Evolutionary conservation across 2,113 vertebrate species (phyloP), one percentile per base, ranked within the genome.

Genomic region (Cochlearius cochlearius): DNA sequence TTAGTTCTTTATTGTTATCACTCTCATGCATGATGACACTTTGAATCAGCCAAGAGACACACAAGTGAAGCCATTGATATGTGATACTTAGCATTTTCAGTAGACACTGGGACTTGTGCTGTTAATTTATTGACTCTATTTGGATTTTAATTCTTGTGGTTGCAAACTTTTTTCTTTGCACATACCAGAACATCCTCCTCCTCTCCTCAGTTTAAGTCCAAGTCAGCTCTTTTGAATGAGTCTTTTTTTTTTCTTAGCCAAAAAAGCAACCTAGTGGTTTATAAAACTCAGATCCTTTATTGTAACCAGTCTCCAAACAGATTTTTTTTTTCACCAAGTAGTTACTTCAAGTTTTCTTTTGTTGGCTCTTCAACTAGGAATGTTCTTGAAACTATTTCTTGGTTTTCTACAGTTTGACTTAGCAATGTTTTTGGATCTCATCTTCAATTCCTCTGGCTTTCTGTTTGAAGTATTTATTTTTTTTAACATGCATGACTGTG

Each of bases 91-190:
- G 67, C 56, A 63, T 88, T 97, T 95, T 75, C 83, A 90, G 88
- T 87, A 92, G 89, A 91, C 88, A 47, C 13, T 87, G 88, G 78
- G 72, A 50, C 89, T 92, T 36, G 13, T 78, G 67, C 50, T 85
- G 27, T 73, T 80, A 79, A 71, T 94, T 97, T 97, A 95, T 94
- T 95, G 94, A 96, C 43, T 93, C 18, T 30, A 15, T 95, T 96
- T 95, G 93, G 91, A 92, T 97, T 96, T 97, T 96, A 82, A 58
- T 97, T 97, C 88, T 96, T 96, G 96, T 80, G 94, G 97, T 95
- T 97, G 95, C 30, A 56, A 68, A 53, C 34, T 86, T 92, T 89
- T 96, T 95, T 88, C 78, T 85, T 92, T 94, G 81, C 47, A 38
- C 84, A 86, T 95, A 94, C 92, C 93, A 88, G 80, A 75, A 95